Conservation (phyloP, 2,888 invertebrate genomes). For the Watsonalla cultraria region DNA sequence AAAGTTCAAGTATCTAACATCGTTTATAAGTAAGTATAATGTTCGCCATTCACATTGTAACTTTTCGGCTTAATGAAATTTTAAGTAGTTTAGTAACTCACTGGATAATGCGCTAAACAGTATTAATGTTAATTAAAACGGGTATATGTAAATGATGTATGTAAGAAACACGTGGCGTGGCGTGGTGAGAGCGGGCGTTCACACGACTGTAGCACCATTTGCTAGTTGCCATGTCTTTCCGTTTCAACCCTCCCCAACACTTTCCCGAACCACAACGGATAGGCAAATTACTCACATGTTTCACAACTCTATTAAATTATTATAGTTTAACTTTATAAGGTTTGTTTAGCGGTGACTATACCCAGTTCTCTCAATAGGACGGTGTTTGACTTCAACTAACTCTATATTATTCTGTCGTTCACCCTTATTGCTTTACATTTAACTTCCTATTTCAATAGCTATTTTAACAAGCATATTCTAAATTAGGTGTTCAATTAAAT, state of each 20-base stretch:
- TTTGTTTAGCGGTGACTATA: constrained; percentile 1
- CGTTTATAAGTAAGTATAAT: neutral
- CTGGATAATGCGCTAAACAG: neutral
- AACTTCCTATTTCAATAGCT: too few relatives aligned
- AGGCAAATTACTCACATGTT: constrained; percentile 15
- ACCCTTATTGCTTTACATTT: too few relatives aligned
- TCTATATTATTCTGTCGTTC: too few relatives aligned
- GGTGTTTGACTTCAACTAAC: too few relatives aligned
- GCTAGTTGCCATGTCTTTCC: constrained; percentile 24
- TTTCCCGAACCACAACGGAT: constrained; percentile 16
- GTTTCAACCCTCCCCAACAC: constrained; percentile 18
- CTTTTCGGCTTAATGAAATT: neutral
- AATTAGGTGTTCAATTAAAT: too few relatives aligned
- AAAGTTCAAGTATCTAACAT: neutral
- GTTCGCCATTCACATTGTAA: neutral
- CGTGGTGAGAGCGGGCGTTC: constrained; percentile 5
- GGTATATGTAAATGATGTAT: constrained; percentile 1
- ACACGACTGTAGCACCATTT: constrained; percentile 18
- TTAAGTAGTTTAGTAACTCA: neutral
- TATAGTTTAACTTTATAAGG: constrained; percentile 1
- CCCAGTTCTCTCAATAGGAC: too few relatives aligned
- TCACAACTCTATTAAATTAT: neutral
- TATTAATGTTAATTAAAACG: neutral
- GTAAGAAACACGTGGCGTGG: neutral
- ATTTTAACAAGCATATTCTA: too few relatives aligned